Conservation (phyloP, 2,797 vertebrate species). For the Acipenser ruthenus region DNA sequence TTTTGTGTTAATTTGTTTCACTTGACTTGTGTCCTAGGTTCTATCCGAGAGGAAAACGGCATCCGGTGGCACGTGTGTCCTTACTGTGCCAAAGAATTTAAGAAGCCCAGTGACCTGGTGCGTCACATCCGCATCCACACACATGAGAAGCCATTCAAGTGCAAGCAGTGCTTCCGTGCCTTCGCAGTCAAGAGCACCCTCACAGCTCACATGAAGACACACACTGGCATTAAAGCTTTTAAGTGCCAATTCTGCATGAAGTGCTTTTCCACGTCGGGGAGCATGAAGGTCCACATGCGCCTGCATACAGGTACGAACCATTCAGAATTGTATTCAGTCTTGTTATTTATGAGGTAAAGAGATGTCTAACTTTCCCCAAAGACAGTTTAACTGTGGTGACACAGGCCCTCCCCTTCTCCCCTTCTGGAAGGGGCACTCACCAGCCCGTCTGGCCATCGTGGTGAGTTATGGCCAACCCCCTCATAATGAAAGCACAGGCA, state of each 20-base stretch:
- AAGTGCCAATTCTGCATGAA: slow-evolving; percentile 93
- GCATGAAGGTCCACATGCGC: slow-evolving; percentile 97
- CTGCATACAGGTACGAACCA: slow-evolving; percentile 80
- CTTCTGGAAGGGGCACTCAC: too few species aligned
- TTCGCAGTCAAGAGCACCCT: slow-evolving; percentile 97
- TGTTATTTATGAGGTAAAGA: too few species aligned
- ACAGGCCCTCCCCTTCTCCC: too few species aligned
- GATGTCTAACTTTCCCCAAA: too few species aligned
- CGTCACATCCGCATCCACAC: slow-evolving; percentile 98
- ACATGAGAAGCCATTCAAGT: slow-evolving; percentile 97
- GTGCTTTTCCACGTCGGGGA: slow-evolving; percentile 96
- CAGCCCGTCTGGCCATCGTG: too few species aligned
- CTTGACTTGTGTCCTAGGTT: slow-evolving; percentile 58
- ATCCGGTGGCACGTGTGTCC: slow-evolving; percentile 94
- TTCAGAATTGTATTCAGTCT: too few species aligned
- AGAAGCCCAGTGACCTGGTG: slow-evolving; percentile 94
- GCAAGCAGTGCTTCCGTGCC: slow-evolving; percentile 94
- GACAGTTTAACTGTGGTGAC: too few species aligned
- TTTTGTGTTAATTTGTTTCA: background rate
- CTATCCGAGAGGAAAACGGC: slow-evolving; percentile 87
- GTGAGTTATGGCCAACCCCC: too few species aligned
- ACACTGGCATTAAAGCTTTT: slow-evolving; percentile 93
- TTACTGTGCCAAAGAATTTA: slow-evolving; percentile 94
- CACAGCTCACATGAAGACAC: slow-evolving; percentile 95
- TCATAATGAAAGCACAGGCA: too few species aligned